Evolutionary conservation across 2,113 vertebrate genomes (phyloP).

Genomic region (Opisthocomus hoazin): DNA sequence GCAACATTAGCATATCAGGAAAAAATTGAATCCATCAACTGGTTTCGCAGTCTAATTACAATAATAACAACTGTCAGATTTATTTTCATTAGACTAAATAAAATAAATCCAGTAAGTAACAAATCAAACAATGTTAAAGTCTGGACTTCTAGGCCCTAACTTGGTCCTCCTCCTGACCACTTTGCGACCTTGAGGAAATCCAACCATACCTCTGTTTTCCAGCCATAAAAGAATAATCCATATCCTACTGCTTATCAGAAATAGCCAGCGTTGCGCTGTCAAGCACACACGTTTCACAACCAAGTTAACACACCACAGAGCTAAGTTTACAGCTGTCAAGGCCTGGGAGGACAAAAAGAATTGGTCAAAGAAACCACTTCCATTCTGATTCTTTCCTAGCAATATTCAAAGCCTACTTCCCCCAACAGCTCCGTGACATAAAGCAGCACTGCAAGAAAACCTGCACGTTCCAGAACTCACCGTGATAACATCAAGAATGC

Average conservation of each 20-base stretch:
- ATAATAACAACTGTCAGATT: neutral
- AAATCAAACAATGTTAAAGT: neutral
- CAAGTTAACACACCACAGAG: neutral
- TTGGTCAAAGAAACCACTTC: neutral
- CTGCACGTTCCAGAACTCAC: constrained; percentile 61
- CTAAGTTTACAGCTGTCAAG: neutral
- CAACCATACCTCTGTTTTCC: neutral
- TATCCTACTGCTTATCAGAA: neutral
- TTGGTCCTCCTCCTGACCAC: neutral
- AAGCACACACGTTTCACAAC: neutral
- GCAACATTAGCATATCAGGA: neutral
- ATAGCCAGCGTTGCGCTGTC: neutral
- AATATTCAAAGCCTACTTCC: rapidly evolving
- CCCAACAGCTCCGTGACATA: rapidly evolving
- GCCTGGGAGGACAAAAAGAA: neutral
- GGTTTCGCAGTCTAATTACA: neutral
- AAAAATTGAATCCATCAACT: neutral
- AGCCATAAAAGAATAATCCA: neutral
- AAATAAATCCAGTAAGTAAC: neutral
- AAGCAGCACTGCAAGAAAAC: neutral
- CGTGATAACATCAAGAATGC: constrained; percentile 90
- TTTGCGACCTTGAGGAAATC: neutral
- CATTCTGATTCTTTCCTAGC: neutral
- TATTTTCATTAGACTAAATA: neutral
- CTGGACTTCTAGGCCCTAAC: neutral